Evolutionary conservation across 92 coral and sea anemone species (phyloP), one percentile per base, ranked within the genome.

Genomic region (Phenganax stokvisi): DNA sequence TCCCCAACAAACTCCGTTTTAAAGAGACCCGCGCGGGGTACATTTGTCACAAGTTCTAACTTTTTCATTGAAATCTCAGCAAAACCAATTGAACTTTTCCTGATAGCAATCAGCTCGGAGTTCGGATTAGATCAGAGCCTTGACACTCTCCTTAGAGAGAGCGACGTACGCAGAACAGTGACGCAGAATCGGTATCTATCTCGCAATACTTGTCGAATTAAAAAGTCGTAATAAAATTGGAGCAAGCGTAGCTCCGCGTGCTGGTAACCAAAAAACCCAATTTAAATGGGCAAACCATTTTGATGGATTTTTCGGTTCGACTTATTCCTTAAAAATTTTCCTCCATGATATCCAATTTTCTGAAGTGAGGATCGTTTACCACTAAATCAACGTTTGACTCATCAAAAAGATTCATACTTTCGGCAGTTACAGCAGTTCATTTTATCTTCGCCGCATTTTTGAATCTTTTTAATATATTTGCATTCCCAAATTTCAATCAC

Each of bases 401-500:
- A 12, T 67, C 72, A n/a, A 29, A 67, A 44, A 20, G 25, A 20
- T 67, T n/a, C 9, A 12, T 16, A 57, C 63, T 16, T 57, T 57
- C 16, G 63, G 16, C 63, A 16, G 11, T 57, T 57, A 57, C 12
- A 16, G 12, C 11, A 10, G 63, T 57, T 11, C 6, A 29, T 10
- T 54, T 29, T 9, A 44, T 71, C 13, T 4, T 71, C 75, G 54
- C 44, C 56, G 2, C 53, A 9, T 17, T 52, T 30, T 4, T 17
- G 75, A 7, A 71, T 8, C 8, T 44, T 25, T 71, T 71, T 20
- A 20, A 20, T 20, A 12, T 71, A 71, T 12, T 86, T 56, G 57
- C 86, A 83, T 16, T 76, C 89, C 79, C 80, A 77, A 29, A 73
- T 63, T 29, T 85, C 80, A 6, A 66, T 29, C 7, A 85, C 79